Base-by-base conservation (phyloP, 1,140 invertebrate species). In the Polyergus mexicanus region DNA sequence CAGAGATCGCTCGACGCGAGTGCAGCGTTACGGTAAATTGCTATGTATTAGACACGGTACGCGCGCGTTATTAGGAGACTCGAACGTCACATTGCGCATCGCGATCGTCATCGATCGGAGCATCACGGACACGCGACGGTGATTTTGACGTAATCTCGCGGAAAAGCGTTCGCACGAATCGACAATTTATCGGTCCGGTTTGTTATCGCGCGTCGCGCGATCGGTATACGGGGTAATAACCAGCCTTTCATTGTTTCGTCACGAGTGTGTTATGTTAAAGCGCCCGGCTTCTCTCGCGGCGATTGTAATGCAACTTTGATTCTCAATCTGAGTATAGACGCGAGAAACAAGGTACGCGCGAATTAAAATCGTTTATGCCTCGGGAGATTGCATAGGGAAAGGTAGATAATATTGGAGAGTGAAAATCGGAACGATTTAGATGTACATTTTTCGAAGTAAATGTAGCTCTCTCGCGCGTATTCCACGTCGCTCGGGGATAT, bases 201-300 rank as follows among this genome's bases (percentile, higher is more conserved):
- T 2, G 71, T 58, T 56, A 87, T 63, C 44, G 62, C 71, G 69
- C 69, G 86, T 63, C 44, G 62, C 71, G 69, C 69, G 86, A 85
- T 19, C 75, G 66, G 25, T 63, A 63, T 28, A 74, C 66, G 10
- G 51, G 11, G 25, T 77, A 51, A 76, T 51, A 83, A 72, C 47
- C 47, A n/a, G 78, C 77, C 87, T 87, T 87, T 87, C 76, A 54
- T 69, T 47, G 80, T 88, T 88, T 78, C 72, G 87, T 87, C 86
- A 88, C 80, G 58, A 87, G 72, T 19, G 16, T 28, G 44, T 54
- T 58, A 19, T 19, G 74, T 65, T 65, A n/a, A 51, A 60, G 19
- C 3, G 28, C 65, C 3, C 47, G 16, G 41, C 41, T 28, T 77
- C 75, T 77, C 60, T 77, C 60, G 60, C 60, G 38, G 25, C 68